A percentile compares a stretch with the other conserved stretches of the same genome.
Evolutionary conservation across 1,140 invertebrate species (phyloP).

Genomic region (Sycophila sp.): DNA sequence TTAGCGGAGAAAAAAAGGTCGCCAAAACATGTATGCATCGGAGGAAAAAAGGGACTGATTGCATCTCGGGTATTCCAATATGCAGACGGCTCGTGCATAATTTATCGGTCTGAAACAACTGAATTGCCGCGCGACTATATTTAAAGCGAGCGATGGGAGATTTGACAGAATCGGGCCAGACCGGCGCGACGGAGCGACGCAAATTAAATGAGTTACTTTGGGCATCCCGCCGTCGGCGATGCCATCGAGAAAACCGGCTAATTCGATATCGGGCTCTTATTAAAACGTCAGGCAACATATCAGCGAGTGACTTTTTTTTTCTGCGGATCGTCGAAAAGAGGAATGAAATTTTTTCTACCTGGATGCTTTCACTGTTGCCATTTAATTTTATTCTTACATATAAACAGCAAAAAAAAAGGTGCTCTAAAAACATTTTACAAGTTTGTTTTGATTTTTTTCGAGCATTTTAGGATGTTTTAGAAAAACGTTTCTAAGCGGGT

Average conservation of each 20-base stretch:
- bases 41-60: neutral
- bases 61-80: neutral
- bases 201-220: constrained; percentile 63
- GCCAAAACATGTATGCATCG: too few relatives aligned
- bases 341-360: too few relatives aligned
- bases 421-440: too few relatives aligned
- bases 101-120: constrained; percentile 20
- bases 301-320: too few relatives aligned
- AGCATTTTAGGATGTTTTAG: too few relatives aligned
- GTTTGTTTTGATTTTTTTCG: too few relatives aligned
- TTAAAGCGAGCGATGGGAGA: constrained; percentile 56
- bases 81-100: neutral
- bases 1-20: neutral
- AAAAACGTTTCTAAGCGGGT: too few relatives aligned
- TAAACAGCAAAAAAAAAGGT: too few relatives aligned
- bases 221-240: constrained; percentile 20
- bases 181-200: constrained; percentile 51
- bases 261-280: constrained; percentile 56
- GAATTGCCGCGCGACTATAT: constrained; percentile 48
- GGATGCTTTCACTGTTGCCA: too few relatives aligned
- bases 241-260: constrained; percentile 56
- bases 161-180: constrained; percentile 63
- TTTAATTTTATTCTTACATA: too few relatives aligned
- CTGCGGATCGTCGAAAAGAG: too few relatives aligned
- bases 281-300: constrained; percentile 51